Conservation (phyloP, 2,888 invertebrate genomes). For the Rosalia funebris region DNA sequence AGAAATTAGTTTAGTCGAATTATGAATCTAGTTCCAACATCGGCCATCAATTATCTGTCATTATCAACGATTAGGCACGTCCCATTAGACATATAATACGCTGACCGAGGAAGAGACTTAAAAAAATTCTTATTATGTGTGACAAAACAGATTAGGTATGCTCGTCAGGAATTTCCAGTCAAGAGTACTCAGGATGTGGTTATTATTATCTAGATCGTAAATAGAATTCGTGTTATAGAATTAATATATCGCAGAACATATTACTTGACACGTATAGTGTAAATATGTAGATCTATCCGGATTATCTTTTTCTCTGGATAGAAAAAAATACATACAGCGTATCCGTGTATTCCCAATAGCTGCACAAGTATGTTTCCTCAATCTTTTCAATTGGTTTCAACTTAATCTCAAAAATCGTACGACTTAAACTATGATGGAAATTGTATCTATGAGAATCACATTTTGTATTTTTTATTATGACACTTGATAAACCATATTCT, state of each 20-base stretch:
- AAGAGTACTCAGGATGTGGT: background rate
- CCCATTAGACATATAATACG: slow-evolving; percentile 7
- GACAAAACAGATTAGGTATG: slow-evolving; percentile 19
- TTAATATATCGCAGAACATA: background rate
- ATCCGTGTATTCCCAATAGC: too few relatives aligned
- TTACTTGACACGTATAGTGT: too few relatives aligned
- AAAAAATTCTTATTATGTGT: slow-evolving; percentile 17
- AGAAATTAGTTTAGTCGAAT: slow-evolving; percentile 13
- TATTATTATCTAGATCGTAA: slow-evolving; percentile 1
- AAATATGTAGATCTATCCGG: too few relatives aligned
- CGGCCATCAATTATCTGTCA: slow-evolving; percentile 10
- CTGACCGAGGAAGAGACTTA: slow-evolving; percentile 11
- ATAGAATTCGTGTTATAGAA: background rate
- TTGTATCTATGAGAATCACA: too few relatives aligned
- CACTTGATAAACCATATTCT: too few relatives aligned
- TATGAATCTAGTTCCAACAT: slow-evolving; percentile 20
- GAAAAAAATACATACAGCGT: too few relatives aligned
- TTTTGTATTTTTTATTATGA: too few relatives aligned
- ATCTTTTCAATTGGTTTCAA: too few relatives aligned
- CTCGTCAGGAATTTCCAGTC: slow-evolving; percentile 8
- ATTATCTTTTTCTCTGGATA: too few relatives aligned
- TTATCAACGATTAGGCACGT: slow-evolving; percentile 21
- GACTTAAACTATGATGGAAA: too few relatives aligned
- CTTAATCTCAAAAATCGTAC: too few relatives aligned
- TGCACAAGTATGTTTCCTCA: too few relatives aligned